Conservation (phyloP, 2,797 vertebrate species). For the Uromys caudimaculatus region DNA sequence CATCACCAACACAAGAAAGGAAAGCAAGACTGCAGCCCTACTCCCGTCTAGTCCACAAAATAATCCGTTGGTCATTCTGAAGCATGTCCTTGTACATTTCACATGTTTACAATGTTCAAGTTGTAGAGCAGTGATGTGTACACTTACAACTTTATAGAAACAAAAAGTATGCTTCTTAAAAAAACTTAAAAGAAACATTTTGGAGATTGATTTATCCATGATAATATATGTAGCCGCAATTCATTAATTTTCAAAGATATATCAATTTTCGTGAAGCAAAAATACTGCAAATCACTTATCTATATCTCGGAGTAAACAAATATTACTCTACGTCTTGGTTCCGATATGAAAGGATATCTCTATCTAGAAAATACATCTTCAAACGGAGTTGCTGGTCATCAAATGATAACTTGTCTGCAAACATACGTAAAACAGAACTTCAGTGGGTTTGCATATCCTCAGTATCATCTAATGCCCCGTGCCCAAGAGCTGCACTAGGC, state of each 20-base stretch:
- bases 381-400: not conserved
- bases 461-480: not conserved
- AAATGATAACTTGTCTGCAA: not conserved
- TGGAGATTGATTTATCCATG: not conserved
- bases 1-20: not conserved
- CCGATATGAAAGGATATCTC: not conserved
- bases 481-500: not conserved
- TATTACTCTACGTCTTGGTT: not conserved
- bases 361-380: not conserved
- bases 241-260: not conserved
- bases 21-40: not conserved
- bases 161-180: not conserved
- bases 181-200: not conserved
- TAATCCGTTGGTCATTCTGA: not conserved
- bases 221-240: not conserved
- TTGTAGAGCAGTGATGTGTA: not conserved
- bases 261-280: not conserved
- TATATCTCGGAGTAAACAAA: conserved; percentile 32
- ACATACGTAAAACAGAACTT: not conserved
- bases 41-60: not conserved
- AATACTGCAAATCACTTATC: not conserved
- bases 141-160: not conserved
- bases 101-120: not conserved
- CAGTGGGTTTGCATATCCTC: not conserved
- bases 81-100: not conserved